Evolutionary conservation across 2,888 invertebrate species (phyloP), one percentile per base, ranked within the genome.

Genomic region (Lottia gigantea): DNA sequence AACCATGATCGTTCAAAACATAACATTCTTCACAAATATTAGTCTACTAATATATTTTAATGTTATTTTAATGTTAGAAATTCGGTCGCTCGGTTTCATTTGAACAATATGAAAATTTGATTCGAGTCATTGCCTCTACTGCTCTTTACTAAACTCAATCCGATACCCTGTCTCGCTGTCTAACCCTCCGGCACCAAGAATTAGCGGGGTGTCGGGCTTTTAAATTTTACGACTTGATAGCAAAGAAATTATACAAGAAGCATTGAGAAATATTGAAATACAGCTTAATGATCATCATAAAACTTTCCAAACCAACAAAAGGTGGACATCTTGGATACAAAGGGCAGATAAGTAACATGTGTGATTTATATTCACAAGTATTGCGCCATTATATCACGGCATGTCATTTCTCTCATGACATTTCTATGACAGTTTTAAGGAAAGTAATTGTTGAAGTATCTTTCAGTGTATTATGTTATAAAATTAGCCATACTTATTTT

Each of bases 341-440:
- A 55, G 55, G 55, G 55, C 55, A 55, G 55, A 55, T 55, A 55
- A 55, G 55, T 55, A 55, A 55, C 55, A 55, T 55, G 55, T 55
- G 55, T 55, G 55, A 55, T 55, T 55, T 55, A 55, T 55, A 55
- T 55, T 55, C 55, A 23, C 55, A 55, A 19, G 19, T 55, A 23
- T 55, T 55, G 14, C 23, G 19, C 55, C 19, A 55, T 55, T 55
- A 55, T 3, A 23, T 55, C 55, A 55, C 23, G 11, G 2, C 19
- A 55, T 55, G 55, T 55, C 55, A 55, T 19, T 55, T 19, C 19
- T 55, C 12, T 55, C 19, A 55, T 55, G 55, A 40, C 40, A 40
- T 40, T 40, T 40, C 40, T 40, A 40, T 40, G 40, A 40, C 40
- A 40, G 40, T 40, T 40, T 40, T 40, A 40, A 31, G 31, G 31